Conservation (phyloP, 1,140 invertebrate genomes). For the Aradophagus sp. region DNA sequence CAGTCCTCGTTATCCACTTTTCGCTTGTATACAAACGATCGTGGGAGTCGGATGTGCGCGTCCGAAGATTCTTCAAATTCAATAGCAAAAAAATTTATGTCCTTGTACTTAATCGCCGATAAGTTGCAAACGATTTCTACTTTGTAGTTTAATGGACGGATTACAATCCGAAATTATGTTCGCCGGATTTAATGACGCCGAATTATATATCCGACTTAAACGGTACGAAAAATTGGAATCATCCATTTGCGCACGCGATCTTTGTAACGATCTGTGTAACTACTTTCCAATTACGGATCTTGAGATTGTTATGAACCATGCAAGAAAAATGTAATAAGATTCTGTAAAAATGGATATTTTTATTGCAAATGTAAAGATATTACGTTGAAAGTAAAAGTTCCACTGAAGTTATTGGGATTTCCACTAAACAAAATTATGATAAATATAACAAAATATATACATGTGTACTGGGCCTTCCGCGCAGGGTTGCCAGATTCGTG, state of each 20-base stretch:
- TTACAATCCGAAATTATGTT: constrained; percentile 4
- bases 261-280: constrained; percentile 6
- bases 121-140: constrained; percentile 33
- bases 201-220: constrained; percentile 20
- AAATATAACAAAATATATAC: too few species aligned
- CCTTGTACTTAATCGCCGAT: constrained; percentile 32
- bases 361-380: too few species aligned
- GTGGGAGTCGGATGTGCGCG: constrained; percentile 52
- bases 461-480: too few species aligned
- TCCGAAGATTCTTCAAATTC: constrained; percentile 45
- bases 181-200: constrained; percentile 21
- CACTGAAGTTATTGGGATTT: too few species aligned
- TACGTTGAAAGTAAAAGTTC: too few species aligned
- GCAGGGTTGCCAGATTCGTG: too few species aligned
- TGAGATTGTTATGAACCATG: constrained; percentile 5
- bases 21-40: constrained; percentile 53
- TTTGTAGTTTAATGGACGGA: constrained; percentile 4
- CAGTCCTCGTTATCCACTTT: constrained; percentile 72
- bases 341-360: too few species aligned
- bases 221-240: constrained; percentile 18
- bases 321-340: constrained; percentile 5
- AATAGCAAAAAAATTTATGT: constrained; percentile 30
- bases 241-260: constrained; percentile 18
- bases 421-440: too few species aligned
- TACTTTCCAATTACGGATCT: background rate